Conservation (phyloP, 2,113 vertebrate species). For the Notothenia coriiceps region DNA sequence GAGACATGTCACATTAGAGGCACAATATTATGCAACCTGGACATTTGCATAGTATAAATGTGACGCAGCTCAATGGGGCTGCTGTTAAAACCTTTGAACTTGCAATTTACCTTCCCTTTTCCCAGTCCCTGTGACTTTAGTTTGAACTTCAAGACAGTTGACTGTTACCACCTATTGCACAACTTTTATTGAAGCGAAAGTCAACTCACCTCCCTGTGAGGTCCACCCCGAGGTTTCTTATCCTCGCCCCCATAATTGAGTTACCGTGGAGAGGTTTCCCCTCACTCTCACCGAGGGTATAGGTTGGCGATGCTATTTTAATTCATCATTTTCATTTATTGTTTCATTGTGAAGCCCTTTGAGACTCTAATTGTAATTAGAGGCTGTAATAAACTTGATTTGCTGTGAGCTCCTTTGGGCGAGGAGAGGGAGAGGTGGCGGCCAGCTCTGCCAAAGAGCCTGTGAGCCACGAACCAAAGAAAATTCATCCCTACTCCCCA, state of each 20-base stretch:
- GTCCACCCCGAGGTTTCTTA: slow-evolving; percentile 24
- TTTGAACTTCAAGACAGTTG: background rate
- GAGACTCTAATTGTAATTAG: slow-evolving; percentile 77
- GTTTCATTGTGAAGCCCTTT: slow-evolving; percentile 59
- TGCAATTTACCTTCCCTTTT: background rate
- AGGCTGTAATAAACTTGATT: slow-evolving; percentile 74
- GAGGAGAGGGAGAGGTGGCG: slow-evolving; percentile 25
- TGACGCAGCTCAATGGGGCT: no score
- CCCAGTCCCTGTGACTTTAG: background rate
- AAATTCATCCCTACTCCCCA: background rate
- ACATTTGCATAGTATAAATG: no score
- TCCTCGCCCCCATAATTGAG: slow-evolving; percentile 51
- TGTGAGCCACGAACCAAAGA: slow-evolving; percentile 18
- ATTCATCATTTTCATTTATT: slow-evolving; percentile 75
- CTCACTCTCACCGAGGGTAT: slow-evolving; percentile 37
- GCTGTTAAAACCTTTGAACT: background rate
- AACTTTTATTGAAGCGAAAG: background rate
- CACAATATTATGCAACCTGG: no score
- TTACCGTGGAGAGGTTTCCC: slow-evolving; percentile 31
- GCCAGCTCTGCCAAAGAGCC: slow-evolving; percentile 39
- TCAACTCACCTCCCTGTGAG: background rate
- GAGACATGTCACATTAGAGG: no score
- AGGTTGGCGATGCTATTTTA: slow-evolving; percentile 52
- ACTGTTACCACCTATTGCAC: background rate
- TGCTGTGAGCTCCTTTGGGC: slow-evolving; percentile 62